Evolutionary conservation across 1,140 invertebrate genomes (phyloP).

Genomic region (Portunus trituberculatus): DNA sequence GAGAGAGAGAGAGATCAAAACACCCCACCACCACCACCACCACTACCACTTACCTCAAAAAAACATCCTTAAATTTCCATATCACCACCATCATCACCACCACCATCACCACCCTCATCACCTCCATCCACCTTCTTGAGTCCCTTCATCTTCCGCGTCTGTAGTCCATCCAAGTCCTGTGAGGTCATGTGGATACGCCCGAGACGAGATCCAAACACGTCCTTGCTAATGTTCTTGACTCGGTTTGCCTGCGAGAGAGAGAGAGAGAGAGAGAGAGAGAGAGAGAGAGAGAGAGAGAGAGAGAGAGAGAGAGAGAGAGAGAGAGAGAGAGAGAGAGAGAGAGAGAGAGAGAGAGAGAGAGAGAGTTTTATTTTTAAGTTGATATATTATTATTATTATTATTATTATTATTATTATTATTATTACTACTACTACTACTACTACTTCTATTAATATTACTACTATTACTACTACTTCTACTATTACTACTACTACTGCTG

Average conservation of each 20-base stretch:
- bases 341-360: neutral
- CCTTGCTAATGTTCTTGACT: slow-evolving; percentile 94
- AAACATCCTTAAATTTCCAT: too few species aligned
- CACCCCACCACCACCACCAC: too few species aligned
- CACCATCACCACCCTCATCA: neutral
- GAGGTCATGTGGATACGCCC: slow-evolving; percentile 96
- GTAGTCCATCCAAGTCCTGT: slow-evolving; percentile 92
- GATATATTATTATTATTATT: too few species aligned
- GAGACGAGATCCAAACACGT: slow-evolving; percentile 93
- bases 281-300: neutral
- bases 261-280: neutral
- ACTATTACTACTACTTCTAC: too few species aligned
- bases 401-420: too few species aligned
- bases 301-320: neutral
- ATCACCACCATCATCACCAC: too few species aligned
- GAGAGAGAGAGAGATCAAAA: too few species aligned
- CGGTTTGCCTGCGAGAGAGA: slow-evolving; percentile 85
- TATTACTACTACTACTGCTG: too few species aligned
- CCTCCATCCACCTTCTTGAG: slow-evolving; percentile 84
- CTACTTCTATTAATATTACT: too few species aligned
- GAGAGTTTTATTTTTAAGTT: too few species aligned
- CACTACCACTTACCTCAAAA: too few species aligned
- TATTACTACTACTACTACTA: too few species aligned
- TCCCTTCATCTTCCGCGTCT: slow-evolving; percentile 97
- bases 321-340: neutral